Evolutionary conservation across 2,113 vertebrate species (phyloP), one percentile per base, ranked within the genome.

Genomic region (Myanophis thanlyinensis): DNA sequence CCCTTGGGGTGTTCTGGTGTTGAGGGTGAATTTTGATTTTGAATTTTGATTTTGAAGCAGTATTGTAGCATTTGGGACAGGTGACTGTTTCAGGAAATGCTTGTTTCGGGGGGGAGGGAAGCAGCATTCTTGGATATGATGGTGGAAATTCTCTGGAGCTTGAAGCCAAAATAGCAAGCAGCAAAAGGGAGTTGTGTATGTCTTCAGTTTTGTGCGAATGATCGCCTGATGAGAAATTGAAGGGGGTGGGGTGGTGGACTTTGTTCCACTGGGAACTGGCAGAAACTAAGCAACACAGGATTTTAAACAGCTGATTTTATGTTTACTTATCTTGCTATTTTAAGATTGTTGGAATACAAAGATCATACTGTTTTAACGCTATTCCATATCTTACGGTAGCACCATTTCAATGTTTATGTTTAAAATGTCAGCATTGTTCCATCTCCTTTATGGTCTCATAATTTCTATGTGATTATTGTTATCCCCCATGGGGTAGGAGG

Each of bases 381-480:
- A 54, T 95, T 91, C 47, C 85, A 2, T 91, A 40, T 80, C 35
- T 92, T 85, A 48, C 35, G 4, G 54, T 94, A 86, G 18, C 0
- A 0, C 35, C 87, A 11, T 59, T 59, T 59, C 23, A 59, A 59
- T 59, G 54, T 27, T 27, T 59, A 59, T 54, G 5, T 54, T 54
- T 54, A 59, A 59, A 59, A 59, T 30, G 9, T 27, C 56, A 59
- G 25, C 27, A 10, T 27, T 59, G 11, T 51, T 51, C 49, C 2
- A 3, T 95, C 44, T 84, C 13, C 48, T 92, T 91, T 80, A 88
- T 44, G 92, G 92, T 27, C 27, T 12, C 47, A 18, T 86, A 40
- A 89, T 93, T 93, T 94, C n/a, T 89, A 27, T 73, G 44, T 93
- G 67, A 85, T 87, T 92, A 3, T 2, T 91, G 53, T 52, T 52